Percentiles rank a stretch among this genome's conserved stretches.
Evolutionary conservation across 2,797 vertebrate species (phyloP).

Genomic region (Ambastaia sidthimunki): DNA sequence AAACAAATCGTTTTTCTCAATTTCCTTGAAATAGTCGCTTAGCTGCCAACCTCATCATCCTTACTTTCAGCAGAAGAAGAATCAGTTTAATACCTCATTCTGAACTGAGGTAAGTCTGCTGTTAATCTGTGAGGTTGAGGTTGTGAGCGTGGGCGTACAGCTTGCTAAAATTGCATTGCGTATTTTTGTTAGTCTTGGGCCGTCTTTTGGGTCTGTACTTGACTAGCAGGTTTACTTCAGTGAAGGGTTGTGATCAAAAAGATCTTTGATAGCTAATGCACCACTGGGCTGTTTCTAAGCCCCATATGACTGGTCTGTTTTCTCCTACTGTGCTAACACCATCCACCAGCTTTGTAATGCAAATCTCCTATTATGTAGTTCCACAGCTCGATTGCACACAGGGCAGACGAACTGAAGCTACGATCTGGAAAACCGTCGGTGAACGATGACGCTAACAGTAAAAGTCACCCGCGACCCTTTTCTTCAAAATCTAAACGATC

Average conservation of each 20-base stretch:
- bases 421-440: neutral
- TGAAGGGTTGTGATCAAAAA: conserved; percentile 28
- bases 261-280: conserved; percentile 29
- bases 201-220: conserved; percentile 2
- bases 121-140: conserved; percentile 37
- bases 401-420: conserved; percentile 2
- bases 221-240: conserved; percentile 18
- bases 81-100: conserved; percentile 16
- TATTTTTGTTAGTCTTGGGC: conserved; percentile 25
- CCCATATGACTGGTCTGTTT: neutral
- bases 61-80: conserved; percentile 11
- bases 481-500: conserved; percentile 30
- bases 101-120: conserved; percentile 20
- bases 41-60: neutral
- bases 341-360: conserved; percentile 33
- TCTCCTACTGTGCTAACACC: neutral
- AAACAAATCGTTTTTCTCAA: neutral
- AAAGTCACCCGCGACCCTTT: conserved; percentile 4
- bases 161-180: conserved; percentile 42
- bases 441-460: neutral
- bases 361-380: conserved; percentile 42
- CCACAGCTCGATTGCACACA: conserved; percentile 1
- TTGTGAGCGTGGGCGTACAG: conserved; percentile 27
- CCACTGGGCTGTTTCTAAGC: conserved; percentile 24
- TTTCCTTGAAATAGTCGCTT: conserved; percentile 16